Percentiles rank a stretch among this genome's conserved stretches.
Conservation (phyloP, 1,140 invertebrate genomes). For the Glossosoma conforme region DNA sequence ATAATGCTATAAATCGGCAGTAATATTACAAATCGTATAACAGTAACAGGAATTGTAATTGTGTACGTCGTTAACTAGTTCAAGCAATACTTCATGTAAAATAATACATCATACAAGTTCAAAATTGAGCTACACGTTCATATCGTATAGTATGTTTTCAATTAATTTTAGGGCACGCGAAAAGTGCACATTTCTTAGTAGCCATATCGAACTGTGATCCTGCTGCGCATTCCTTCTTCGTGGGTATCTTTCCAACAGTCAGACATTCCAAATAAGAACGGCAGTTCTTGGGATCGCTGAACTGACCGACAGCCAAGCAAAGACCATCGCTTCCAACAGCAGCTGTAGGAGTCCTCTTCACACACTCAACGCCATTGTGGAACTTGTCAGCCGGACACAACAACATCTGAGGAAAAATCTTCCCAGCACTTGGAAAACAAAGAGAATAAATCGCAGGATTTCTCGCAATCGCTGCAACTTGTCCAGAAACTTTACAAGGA, state of each 20-base stretch:
- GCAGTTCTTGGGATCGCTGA: slow-evolving; percentile 5
- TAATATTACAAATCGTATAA: background rate
- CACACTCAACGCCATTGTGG: slow-evolving; percentile 10
- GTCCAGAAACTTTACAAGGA: slow-evolving; percentile 34
- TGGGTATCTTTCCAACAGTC: background rate
- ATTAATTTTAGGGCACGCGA: slow-evolving; percentile 2
- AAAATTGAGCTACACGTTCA: no score
- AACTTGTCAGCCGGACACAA: background rate
- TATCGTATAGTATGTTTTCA: no score
- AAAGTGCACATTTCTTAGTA: slow-evolving; percentile 5
- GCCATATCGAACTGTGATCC: slow-evolving; percentile 6
- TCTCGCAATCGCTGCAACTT: slow-evolving; percentile 35
- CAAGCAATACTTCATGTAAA: no score
- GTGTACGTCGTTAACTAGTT: no score
- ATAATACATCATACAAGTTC: no score
- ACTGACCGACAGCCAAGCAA: background rate
- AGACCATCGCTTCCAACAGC: background rate
- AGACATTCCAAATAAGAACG: background rate
- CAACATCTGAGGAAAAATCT: slow-evolving; percentile 10
- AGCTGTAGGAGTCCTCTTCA: background rate
- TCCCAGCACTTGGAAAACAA: slow-evolving; percentile 30
- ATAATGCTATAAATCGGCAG: no score
- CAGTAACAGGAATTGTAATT: background rate
- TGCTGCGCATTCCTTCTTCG: background rate
- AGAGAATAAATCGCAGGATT: slow-evolving; percentile 41